Conservation (phyloP, 2,113 vertebrate species). For the Psittacus erithacus region DNA sequence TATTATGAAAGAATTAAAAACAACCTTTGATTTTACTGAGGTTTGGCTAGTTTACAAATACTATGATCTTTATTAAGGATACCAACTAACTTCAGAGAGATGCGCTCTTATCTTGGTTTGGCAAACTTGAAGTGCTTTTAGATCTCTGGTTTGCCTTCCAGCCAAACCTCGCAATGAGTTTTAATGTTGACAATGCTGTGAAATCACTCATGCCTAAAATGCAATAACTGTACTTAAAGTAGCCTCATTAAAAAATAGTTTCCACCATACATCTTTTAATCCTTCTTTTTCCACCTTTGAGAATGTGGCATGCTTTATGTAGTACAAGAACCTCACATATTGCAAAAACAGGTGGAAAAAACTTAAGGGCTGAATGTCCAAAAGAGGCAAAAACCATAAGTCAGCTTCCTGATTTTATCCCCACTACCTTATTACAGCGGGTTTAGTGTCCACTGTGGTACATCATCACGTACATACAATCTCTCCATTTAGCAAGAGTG, state of each 20-base stretch:
- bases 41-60: constrained; percentile 64
- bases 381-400: background rate
- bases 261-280: constrained; percentile 35
- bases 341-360: constrained; percentile 18
- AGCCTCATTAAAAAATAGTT: constrained; percentile 47
- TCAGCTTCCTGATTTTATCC: background rate
- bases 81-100: constrained; percentile 64
- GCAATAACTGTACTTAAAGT: constrained; percentile 39
- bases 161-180: constrained; percentile 32
- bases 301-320: background rate
- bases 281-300: background rate
- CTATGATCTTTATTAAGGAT: constrained; percentile 59
- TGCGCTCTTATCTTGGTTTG: constrained; percentile 68
- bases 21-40: constrained; percentile 64
- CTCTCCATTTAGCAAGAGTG: background rate
- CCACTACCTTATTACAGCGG: background rate
- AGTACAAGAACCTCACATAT: background rate
- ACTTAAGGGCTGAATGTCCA: background rate
- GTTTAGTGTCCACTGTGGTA: background rate
- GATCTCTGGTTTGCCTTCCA: constrained; percentile 59
- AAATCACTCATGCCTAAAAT: constrained; percentile 58
- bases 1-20: constrained; percentile 53
- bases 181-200: constrained; percentile 39
- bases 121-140: constrained; percentile 56
- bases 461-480: background rate